Evolutionary conservation across 2,113 vertebrate species (phyloP).

Genomic region (Plectropomus leopardus): DNA sequence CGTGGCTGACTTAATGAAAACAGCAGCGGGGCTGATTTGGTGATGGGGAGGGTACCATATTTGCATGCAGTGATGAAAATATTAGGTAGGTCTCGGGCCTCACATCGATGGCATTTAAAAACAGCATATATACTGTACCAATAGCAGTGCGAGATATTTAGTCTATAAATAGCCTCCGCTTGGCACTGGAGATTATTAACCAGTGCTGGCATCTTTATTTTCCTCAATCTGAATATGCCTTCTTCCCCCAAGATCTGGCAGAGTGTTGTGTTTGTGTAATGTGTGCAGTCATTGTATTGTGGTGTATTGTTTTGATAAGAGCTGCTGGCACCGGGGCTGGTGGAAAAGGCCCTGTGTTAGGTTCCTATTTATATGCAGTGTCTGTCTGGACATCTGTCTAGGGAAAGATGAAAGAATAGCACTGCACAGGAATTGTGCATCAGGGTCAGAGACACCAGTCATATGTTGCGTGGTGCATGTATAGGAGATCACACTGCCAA

Average conservation of each 20-base stretch:
- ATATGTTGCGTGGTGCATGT: constrained; percentile 48
- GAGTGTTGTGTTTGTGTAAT: constrained; percentile 68
- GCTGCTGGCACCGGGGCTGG: constrained; percentile 63
- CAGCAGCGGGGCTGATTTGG: constrained; percentile 38
- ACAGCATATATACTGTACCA: constrained; percentile 31
- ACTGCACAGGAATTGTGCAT: constrained; percentile 65
- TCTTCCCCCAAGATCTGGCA: constrained; percentile 51
- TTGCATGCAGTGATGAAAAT: constrained; percentile 69
- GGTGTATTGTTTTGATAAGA: constrained; percentile 78
- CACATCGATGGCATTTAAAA: constrained; percentile 58
- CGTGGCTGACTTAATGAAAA: constrained; percentile 45
- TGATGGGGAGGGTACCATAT: constrained; percentile 60
- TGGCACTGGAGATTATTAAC: constrained; percentile 45
- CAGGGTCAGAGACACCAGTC: constrained; percentile 31
- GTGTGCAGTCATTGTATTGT: constrained; percentile 78
- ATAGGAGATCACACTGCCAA: neutral
- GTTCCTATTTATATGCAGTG: constrained; percentile 81
- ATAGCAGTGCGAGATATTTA: constrained; percentile 18
- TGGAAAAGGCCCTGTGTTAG: constrained; percentile 74
- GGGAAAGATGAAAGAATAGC: constrained; percentile 72
- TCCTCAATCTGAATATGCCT: constrained; percentile 51
- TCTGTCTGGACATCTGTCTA: constrained; percentile 82
- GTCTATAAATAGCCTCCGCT: constrained; percentile 54
- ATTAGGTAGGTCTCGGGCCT: constrained; percentile 51
- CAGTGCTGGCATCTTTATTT: constrained; percentile 65